Percentiles rank a stretch among this genome's conserved stretches.
Conservation (phyloP, 2,888 invertebrate species). For the Calameuta pallipes region DNA sequence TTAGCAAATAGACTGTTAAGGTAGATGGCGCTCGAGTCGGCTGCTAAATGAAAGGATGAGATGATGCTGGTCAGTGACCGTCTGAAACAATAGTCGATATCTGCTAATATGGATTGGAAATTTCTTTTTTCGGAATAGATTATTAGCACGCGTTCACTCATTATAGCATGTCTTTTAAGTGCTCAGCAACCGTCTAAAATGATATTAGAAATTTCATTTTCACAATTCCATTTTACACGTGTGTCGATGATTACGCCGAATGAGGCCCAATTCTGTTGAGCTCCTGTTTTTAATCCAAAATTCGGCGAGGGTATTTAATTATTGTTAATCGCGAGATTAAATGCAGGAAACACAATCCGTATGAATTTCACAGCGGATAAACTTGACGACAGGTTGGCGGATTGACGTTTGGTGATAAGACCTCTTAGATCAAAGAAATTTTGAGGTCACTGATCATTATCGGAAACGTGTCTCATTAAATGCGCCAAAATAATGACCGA, state of each 20-base stretch:
- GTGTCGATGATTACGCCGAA: background rate
- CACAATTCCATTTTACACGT: too few species aligned
- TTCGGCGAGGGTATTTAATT: background rate
- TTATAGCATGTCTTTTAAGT: background rate
- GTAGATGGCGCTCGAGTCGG: background rate
- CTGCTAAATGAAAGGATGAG: background rate
- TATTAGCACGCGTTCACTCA: background rate
- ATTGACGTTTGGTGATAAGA: background rate
- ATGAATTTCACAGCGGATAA: background rate
- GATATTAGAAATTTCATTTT: background rate
- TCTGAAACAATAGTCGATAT: background rate
- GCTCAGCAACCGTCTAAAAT: background rate
- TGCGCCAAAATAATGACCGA: background rate
- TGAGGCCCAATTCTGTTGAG: too few species aligned
- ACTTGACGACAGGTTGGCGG: background rate
- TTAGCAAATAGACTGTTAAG: conserved; percentile 12
- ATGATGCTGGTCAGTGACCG: background rate
- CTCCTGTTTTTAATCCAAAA: too few species aligned
- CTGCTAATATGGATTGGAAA: too few species aligned
- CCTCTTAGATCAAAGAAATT: background rate
- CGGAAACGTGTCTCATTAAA: background rate
- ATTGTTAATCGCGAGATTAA: background rate
- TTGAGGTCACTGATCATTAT: background rate
- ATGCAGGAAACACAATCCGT: accelerated
- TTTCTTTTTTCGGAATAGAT: too few species aligned